These are phyloP conservation scores for Globodera ellingtonae DNA, from an alignment of 1,140 invertebrate genomes.

Conservation along the genomic window DNA sequence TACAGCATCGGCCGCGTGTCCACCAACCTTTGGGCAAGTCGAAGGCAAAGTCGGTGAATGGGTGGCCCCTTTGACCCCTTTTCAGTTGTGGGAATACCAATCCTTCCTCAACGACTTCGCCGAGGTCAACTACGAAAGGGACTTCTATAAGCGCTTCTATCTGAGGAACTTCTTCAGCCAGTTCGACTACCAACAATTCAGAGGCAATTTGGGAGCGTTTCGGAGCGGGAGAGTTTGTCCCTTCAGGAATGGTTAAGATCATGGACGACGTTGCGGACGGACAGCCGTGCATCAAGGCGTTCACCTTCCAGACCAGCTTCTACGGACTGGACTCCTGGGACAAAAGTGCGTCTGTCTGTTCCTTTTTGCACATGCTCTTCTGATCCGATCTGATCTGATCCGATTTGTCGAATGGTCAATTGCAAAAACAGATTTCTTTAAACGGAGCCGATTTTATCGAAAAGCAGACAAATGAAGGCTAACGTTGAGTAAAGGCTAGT, in stretches of 20 bases:
- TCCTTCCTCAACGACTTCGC: constrained; percentile 64
- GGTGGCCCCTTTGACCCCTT: constrained; percentile 43
- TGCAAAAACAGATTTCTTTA: too few relatives aligned
- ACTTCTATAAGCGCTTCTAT: constrained; percentile 62
- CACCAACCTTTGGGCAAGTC: constrained; percentile 59
- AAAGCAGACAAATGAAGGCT: too few relatives aligned
- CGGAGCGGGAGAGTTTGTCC: not conserved
- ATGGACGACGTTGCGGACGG: constrained; percentile 53
- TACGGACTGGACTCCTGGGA: constrained; percentile 65
- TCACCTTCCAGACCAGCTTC: constrained; percentile 65
- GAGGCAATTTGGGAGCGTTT: constrained; percentile 37
- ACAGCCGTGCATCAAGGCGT: constrained; percentile 62
- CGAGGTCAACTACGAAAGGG: constrained; percentile 56
- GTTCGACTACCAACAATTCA: constrained; percentile 63
- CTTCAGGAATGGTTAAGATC: constrained; percentile 56
- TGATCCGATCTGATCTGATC: too few relatives aligned
- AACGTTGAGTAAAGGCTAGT: too few relatives aligned
- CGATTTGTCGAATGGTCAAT: too few relatives aligned
- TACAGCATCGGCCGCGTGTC: constrained; percentile 64
- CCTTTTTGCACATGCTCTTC: not conserved
- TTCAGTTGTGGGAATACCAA: constrained; percentile 62
- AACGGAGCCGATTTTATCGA: too few relatives aligned
- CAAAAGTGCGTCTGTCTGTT: constrained; percentile 41
- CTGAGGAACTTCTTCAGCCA: constrained; percentile 61
- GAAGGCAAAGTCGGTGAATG: not conserved